Conservation (phyloP, 2,113 vertebrate genomes). For the Sinocyclocheilus maitianheensis region DNA sequence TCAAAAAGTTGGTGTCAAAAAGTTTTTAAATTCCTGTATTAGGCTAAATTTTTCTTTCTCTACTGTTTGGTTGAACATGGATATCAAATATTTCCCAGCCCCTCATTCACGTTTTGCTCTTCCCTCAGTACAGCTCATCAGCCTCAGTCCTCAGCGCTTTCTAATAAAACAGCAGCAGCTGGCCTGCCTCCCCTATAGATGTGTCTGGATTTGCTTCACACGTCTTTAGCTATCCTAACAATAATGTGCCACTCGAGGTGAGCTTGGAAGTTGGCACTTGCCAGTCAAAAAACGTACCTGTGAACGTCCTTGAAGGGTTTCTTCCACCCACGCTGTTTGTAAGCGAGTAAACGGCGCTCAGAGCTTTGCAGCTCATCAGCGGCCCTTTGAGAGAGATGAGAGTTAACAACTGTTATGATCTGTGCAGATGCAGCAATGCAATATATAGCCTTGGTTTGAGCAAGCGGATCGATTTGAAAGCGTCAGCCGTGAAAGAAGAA, state of each 20-base stretch:
- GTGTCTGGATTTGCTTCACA: slow-evolving; percentile 1
- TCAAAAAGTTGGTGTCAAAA: too few relatives aligned
- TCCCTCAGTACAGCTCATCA: not conserved
- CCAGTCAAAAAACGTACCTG: not conserved
- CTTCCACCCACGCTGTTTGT: not conserved
- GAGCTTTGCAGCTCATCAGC: not conserved
- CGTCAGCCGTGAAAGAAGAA: slow-evolving; percentile 26
- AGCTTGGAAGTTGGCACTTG: not conserved
- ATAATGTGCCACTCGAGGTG: not conserved
- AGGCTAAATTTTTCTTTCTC: not conserved
- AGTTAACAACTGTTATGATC: slow-evolving; percentile 33
- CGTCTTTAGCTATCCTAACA: not conserved
- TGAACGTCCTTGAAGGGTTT: not conserved
- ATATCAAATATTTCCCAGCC: slow-evolving; percentile 1
- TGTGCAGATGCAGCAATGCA: not conserved
- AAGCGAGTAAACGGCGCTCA: not conserved
- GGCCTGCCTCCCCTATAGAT: slow-evolving; percentile 31
- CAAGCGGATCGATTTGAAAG: slow-evolving; percentile 32
- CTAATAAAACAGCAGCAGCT: slow-evolving; percentile 50
- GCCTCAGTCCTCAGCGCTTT: slow-evolving; percentile 2
- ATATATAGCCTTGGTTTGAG: slow-evolving; percentile 21
- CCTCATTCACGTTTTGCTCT: not conserved
- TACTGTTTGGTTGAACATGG: not conserved
- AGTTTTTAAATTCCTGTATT: too few relatives aligned
- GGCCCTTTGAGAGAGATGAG: not conserved